A percentile compares a stretch with the other conserved stretches of the same genome.
Evolutionary conservation across 2,888 invertebrate genomes (phyloP).

Genomic region (Nomada hirtipes): DNA sequence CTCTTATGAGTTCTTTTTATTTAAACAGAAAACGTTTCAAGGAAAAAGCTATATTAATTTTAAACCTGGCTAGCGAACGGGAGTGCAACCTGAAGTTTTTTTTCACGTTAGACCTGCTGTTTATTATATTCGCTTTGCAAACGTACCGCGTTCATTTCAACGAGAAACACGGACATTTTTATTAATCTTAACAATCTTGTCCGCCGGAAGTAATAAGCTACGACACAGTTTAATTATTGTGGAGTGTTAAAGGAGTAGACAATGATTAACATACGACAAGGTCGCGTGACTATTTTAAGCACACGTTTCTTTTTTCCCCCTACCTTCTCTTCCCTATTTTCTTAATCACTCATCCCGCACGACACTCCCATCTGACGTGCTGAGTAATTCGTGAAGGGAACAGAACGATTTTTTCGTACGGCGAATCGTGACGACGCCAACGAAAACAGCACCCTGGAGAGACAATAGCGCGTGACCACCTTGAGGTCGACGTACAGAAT

Average conservation of each 20-base stretch:
- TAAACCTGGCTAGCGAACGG: too few species aligned
- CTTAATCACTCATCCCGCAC: conserved; percentile 43
- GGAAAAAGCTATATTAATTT: too few species aligned
- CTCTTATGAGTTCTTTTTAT: too few species aligned
- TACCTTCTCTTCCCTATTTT: conserved; percentile 42
- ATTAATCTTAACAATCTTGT: background rate
- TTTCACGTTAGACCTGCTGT: too few species aligned
- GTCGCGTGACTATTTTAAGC: conserved; percentile 13
- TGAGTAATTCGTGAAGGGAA: conserved; percentile 59
- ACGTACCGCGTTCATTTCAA: background rate
- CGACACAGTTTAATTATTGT: background rate
- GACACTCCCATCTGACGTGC: conserved; percentile 42
- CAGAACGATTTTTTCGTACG: conserved; percentile 66
- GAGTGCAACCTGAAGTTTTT: too few species aligned
- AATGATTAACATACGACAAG: conserved; percentile 30
- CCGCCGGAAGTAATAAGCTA: background rate
- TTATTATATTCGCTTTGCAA: background rate
- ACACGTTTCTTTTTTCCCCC: conserved; percentile 7
- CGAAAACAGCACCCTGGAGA: conserved; percentile 62
- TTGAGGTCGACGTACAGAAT: conserved; percentile 52
- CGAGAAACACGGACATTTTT: too few species aligned
- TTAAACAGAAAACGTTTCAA: too few species aligned
- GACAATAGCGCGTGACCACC: conserved; percentile 66
- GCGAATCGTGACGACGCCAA: conserved; percentile 63
- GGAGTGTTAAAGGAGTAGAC: conserved; percentile 1